These are phyloP conservation scores for Chelonus formosanus DNA, from an alignment of 2,888 invertebrate genomes.

Conservation along the genomic window DNA sequence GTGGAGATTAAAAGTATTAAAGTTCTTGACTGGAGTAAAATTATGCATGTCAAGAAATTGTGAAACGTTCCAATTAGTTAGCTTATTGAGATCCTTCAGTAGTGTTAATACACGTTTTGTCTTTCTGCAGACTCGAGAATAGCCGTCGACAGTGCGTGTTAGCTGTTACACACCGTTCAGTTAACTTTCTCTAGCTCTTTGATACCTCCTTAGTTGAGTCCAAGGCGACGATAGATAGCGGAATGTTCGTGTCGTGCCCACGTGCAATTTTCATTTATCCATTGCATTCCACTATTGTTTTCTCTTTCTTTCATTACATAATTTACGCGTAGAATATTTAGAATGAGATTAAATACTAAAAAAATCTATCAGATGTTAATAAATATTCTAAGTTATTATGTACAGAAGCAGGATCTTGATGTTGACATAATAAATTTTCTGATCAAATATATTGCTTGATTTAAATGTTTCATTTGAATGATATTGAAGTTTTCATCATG, in stretches of 20 bases:
- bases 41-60: slow-evolving; percentile 26
- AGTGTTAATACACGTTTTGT: slow-evolving; percentile 24
- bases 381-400: not conserved
- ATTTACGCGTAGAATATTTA: not conserved
- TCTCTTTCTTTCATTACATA: slow-evolving; percentile 18
- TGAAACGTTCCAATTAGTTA: slow-evolving; percentile 45
- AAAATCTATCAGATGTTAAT: not conserved
- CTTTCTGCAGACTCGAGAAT: not conserved
- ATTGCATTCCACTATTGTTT: slow-evolving; percentile 4
- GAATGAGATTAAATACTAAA: too few species aligned
- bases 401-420: slow-evolving; percentile 1
- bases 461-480: slow-evolving; percentile 7
- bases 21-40: not conserved
- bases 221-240: slow-evolving; percentile 17
- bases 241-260: slow-evolving; percentile 25
- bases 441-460: not conserved
- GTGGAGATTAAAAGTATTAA: too few species aligned
- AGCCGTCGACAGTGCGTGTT: not conserved
- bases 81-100: slow-evolving; percentile 44
- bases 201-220: slow-evolving; percentile 3
- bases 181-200: slow-evolving; percentile 16
- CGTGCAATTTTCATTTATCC: slow-evolving; percentile 24
- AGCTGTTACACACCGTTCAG: slow-evolving; percentile 8
- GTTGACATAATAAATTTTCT: slow-evolving; percentile 5
- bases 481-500: not conserved